Conservation (phyloP, 2,113 vertebrate genomes). For the Brachionichthys hirsutus region DNA sequence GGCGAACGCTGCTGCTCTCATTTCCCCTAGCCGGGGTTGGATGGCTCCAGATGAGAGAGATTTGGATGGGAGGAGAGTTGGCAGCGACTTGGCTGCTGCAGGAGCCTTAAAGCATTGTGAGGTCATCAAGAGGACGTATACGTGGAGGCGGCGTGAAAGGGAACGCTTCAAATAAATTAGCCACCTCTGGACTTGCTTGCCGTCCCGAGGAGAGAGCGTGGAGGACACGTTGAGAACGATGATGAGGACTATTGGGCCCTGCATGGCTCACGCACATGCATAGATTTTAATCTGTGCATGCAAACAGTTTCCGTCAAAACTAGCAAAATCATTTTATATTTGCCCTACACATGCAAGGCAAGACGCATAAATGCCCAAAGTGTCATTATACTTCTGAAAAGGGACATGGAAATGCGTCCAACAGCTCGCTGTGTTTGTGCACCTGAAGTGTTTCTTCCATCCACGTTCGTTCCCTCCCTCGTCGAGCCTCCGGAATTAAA, state of each 20-base stretch:
- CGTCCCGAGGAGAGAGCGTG: neutral
- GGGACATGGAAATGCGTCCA: too few species aligned
- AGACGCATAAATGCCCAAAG: too few species aligned
- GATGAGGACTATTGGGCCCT: neutral
- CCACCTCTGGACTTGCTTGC: slow-evolving; percentile 20
- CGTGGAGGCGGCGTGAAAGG: neutral
- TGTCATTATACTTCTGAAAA: too few species aligned
- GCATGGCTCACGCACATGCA: too few species aligned
- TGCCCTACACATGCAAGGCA: too few species aligned
- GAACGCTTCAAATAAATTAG: slow-evolving; percentile 38
- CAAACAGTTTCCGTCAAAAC: too few species aligned
- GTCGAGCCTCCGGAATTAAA: slow-evolving; percentile 10
- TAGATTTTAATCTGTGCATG: too few species aligned
- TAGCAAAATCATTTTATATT: too few species aligned
- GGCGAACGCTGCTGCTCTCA: slow-evolving; percentile 26
- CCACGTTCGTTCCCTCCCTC: too few species aligned
- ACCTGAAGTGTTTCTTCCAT: too few species aligned
- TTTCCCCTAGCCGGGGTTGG: slow-evolving; percentile 20
- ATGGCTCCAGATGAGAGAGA: slow-evolving; percentile 34
- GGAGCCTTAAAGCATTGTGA: slow-evolving; percentile 22
- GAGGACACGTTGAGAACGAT: neutral
- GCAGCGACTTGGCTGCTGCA: slow-evolving; percentile 10
- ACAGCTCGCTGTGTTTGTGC: too few species aligned
- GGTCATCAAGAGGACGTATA: slow-evolving; percentile 14
- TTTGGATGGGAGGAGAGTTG: slow-evolving; percentile 28